phyloP scores from a whole-genome alignment of 2,888 invertebrate genomes.

The Hermaeophaga mercurialis region DNA sequence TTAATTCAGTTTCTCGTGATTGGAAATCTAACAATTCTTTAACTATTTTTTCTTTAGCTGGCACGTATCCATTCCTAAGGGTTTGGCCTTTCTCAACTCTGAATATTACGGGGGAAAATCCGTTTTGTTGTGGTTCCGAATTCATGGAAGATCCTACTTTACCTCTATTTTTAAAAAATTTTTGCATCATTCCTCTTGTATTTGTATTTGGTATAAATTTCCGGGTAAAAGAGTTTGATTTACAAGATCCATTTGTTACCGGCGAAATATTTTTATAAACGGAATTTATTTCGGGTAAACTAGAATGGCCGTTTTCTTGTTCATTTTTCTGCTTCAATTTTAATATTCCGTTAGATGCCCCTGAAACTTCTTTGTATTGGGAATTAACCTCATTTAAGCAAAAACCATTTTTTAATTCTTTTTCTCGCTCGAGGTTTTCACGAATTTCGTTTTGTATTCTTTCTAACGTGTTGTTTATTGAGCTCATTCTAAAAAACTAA shows the following conservation, averaged over 20 bases:
- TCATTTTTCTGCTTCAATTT: constrained; percentile 25
- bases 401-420: constrained; percentile 72
- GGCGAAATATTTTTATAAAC: not conserved
- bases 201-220: constrained; percentile 65
- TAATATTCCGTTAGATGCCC: constrained; percentile 24
- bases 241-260: constrained; percentile 32
- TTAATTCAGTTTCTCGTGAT: constrained; percentile 60
- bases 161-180: constrained; percentile 81
- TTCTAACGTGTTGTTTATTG: constrained; percentile 62
- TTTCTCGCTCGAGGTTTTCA: constrained; percentile 82
- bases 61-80: constrained; percentile 76
- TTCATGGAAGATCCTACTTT: constrained; percentile 60
- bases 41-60: constrained; percentile 83
- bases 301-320: not conserved
- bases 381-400: constrained; percentile 27
- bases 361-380: constrained; percentile 16
- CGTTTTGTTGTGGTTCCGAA: constrained; percentile 38
- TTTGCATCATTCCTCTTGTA: constrained; percentile 79
- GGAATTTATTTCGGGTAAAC: not conserved
- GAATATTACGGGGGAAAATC: constrained; percentile 52
- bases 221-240: constrained; percentile 60
- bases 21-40: constrained; percentile 82
- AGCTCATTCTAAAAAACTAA: no score
- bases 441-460: constrained; percentile 90
- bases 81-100: constrained; percentile 60